Percentiles rank a stretch among this genome's conserved stretches.
Evolutionary conservation across 2,888 invertebrate species (phyloP).

Genomic region (Ectemnius cavifrons): DNA sequence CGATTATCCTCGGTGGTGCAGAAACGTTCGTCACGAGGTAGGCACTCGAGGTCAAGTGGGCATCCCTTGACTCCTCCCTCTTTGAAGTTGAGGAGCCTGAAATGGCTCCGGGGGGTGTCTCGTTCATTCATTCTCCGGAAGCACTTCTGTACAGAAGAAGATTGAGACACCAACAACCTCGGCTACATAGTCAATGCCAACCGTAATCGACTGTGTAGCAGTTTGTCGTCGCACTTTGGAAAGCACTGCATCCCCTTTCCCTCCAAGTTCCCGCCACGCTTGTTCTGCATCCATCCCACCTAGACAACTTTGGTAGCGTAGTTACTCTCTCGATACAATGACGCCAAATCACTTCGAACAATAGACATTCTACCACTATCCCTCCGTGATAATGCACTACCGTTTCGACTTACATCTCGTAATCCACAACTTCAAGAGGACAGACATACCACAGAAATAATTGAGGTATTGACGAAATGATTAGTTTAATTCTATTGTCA

Average conservation of each 20-base stretch:
- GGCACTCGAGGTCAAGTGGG: conserved; percentile 70
- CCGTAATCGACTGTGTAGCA: conserved; percentile 50
- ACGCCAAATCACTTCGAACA: conserved; percentile 51
- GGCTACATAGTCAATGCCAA: conserved; percentile 33
- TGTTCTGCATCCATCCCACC: conserved; percentile 37
- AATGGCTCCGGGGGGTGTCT: conserved; percentile 55
- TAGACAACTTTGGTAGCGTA: conserved; percentile 25
- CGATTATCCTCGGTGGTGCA: conserved; percentile 54
- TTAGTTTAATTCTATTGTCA: too few relatives aligned
- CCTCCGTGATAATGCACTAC: neutral
- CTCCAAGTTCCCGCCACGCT: conserved; percentile 36
- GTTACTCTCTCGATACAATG: conserved; percentile 43
- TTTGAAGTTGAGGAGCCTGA: conserved; percentile 56
- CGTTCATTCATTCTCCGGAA: conserved; percentile 72
- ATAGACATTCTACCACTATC: conserved; percentile 27
- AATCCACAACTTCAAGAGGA: neutral
- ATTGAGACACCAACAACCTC: conserved; percentile 63
- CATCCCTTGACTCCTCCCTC: conserved; percentile 65
- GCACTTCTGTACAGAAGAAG: conserved; percentile 66
- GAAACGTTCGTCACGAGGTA: conserved; percentile 59
- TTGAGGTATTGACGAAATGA: too few relatives aligned
- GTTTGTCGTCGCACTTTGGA: conserved; percentile 50
- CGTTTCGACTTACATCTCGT: neutral
- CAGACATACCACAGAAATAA: neutral
- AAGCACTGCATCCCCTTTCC: conserved; percentile 26